Conservation (phyloP, 2,113 vertebrate genomes). For the Carollia perspicillata region DNA sequence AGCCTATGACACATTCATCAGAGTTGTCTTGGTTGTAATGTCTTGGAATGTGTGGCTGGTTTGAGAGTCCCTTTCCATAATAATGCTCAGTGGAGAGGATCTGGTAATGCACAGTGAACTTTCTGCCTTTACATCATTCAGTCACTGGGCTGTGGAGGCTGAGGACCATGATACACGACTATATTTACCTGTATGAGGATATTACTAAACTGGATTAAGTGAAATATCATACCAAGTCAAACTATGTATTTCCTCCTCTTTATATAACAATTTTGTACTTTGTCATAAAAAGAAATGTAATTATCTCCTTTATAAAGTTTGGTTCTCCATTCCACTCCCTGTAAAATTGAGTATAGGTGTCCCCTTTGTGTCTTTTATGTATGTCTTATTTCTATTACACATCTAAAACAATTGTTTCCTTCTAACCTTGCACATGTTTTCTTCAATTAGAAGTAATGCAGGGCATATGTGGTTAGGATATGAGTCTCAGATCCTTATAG, state of each 20-base stretch:
- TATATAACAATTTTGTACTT: background rate
- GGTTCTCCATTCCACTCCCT: background rate
- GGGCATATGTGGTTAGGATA: background rate
- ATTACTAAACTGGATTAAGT: background rate
- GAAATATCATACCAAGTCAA: background rate
- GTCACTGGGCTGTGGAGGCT: background rate
- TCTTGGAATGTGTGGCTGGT: background rate
- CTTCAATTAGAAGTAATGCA: background rate
- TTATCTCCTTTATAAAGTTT: background rate
- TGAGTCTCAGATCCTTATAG: background rate
- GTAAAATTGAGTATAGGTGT: background rate
- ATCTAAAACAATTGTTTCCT: background rate
- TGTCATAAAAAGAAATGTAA: background rate
- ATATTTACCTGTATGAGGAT: conserved; percentile 1
- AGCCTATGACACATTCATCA: background rate
- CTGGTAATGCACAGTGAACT: background rate
- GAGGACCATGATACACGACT: background rate
- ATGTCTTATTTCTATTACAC: background rate
- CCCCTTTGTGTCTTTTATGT: background rate
- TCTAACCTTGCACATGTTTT: background rate
- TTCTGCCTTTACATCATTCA: background rate
- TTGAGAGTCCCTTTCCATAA: background rate
- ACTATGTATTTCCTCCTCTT: background rate
- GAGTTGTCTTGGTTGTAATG: background rate
- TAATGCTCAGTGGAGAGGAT: background rate